These are phyloP conservation scores for Heteromormyrus szaboi DNA, from an alignment of 2,797 vertebrate species.

Conservation along the genomic window DNA sequence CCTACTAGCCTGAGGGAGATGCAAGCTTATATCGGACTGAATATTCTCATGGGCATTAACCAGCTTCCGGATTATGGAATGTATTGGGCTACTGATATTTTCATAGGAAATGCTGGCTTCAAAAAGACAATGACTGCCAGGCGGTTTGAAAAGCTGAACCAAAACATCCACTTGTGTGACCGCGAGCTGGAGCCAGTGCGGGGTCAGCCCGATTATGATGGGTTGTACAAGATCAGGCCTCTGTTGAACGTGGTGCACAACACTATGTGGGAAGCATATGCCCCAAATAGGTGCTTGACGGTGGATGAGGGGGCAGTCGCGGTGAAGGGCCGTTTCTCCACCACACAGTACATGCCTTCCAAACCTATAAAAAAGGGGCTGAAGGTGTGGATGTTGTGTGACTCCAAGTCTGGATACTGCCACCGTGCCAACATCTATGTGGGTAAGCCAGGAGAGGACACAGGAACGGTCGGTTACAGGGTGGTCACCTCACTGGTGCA, in stretches of 20 bases:
- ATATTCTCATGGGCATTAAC: conserved; percentile 77
- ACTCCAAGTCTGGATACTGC: conserved; percentile 72
- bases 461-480: conserved; percentile 51
- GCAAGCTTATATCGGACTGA: conserved; percentile 70
- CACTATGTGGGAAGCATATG: conserved; percentile 71
- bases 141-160: conserved; percentile 72
- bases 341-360: conserved; percentile 69
- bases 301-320: conserved; percentile 66
- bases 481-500: conserved; percentile 64
- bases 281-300: conserved; percentile 67
- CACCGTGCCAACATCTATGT: conserved; percentile 65
- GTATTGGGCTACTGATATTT: conserved; percentile 78
- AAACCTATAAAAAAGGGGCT: conserved; percentile 69
- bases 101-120: conserved; percentile 74
- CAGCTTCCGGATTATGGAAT: conserved; percentile 72
- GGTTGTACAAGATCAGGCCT: conserved; percentile 69
- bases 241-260: conserved; percentile 68
- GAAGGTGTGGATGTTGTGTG: conserved; percentile 75
- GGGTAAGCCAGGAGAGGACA: conserved; percentile 54
- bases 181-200: conserved; percentile 60
- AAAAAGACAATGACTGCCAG: conserved; percentile 73
- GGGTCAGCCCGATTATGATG: conserved; percentile 67
- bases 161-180: conserved; percentile 72
- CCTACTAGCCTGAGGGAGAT: conserved; percentile 73
- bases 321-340: conserved; percentile 63